Percentiles rank a stretch among this genome's conserved stretches.
These are phyloP conservation scores for Allolobophora icterica DNA, from an alignment of 2,888 invertebrate genomes.

Conservation along the genomic window DNA sequence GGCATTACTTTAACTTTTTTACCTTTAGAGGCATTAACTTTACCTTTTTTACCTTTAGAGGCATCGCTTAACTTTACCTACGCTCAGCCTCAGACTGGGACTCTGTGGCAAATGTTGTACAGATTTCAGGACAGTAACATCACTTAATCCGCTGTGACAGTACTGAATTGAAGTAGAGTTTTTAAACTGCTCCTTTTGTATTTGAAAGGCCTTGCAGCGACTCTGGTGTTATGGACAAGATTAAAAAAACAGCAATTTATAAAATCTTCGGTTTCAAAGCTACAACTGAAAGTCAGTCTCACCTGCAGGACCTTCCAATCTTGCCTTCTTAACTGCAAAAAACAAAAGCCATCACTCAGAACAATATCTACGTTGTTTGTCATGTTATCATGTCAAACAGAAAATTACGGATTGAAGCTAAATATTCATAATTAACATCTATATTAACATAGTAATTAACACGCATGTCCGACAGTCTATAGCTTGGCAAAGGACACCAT, in stretches of 20 bases:
- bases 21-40: too few species aligned
- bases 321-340: constrained; percentile 87
- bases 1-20: too few species aligned
- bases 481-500: background rate
- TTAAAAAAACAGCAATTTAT: background rate
- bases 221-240: background rate
- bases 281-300: constrained; percentile 62
- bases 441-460: background rate
- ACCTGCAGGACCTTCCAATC: constrained; percentile 84
- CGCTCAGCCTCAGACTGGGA: too few species aligned
- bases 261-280: background rate
- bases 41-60: too few species aligned
- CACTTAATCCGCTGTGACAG: too few species aligned
- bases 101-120: too few species aligned
- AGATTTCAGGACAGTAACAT: too few species aligned
- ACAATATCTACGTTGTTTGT: background rate
- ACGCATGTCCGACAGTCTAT: background rate
- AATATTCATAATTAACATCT: too few species aligned
- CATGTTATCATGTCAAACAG: background rate
- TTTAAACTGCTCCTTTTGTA: too few species aligned
- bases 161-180: too few species aligned
- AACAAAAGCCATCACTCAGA: background rate
- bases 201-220: background rate
- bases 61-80: too few species aligned
- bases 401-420: background rate